Evolutionary conservation across 2,888 invertebrate genomes (phyloP).

Genomic region (Leptinotarsa tumamoca): DNA sequence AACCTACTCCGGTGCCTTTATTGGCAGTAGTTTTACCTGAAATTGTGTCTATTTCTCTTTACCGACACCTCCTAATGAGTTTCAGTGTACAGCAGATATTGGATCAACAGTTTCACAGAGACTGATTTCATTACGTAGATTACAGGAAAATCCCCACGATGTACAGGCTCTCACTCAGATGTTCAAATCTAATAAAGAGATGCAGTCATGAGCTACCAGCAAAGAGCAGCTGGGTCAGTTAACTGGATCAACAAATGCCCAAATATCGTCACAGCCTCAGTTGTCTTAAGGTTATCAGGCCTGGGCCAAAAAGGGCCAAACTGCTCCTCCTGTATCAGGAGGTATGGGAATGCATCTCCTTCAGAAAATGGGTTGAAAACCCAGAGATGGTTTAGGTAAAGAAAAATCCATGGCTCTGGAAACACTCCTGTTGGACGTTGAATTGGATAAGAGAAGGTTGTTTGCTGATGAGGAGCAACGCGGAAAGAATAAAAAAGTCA

Average conservation of each 20-base stretch:
- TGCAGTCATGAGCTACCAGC: too few species aligned
- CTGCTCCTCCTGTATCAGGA: slow-evolving; percentile 90
- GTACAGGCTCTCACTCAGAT: slow-evolving; percentile 78
- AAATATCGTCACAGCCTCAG: too few species aligned
- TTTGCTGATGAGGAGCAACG: slow-evolving; percentile 79
- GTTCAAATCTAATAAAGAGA: slow-evolving; percentile 77
- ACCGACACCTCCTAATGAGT: slow-evolving; percentile 48
- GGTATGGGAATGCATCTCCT: slow-evolving; percentile 97
- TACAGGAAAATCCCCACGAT: slow-evolving; percentile 84
- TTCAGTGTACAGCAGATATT: slow-evolving; percentile 74
- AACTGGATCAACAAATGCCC: too few species aligned
- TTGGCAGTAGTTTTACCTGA: slow-evolving; percentile 53
- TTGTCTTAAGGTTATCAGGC: too few species aligned
- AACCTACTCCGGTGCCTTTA: slow-evolving; percentile 43
- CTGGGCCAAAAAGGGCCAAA: slow-evolving; percentile 63
- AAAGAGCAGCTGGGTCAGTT: too few species aligned
- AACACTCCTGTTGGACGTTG: slow-evolving; percentile 93
- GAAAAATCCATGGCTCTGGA: slow-evolving; percentile 92
- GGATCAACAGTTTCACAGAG: slow-evolving; percentile 88
- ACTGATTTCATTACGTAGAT: slow-evolving; percentile 84
- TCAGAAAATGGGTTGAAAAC: slow-evolving; percentile 99
- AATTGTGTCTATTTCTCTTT: slow-evolving; percentile 63
- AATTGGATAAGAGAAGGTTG: slow-evolving; percentile 92
- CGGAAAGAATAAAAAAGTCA: slow-evolving; percentile 52
- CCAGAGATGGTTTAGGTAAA: slow-evolving; percentile 96